Percentiles rank a stretch among this genome's conserved stretches.
These are phyloP conservation scores for Discoglossus pictus DNA, from an alignment of 2,797 vertebrate species.

Conservation along the genomic window DNA sequence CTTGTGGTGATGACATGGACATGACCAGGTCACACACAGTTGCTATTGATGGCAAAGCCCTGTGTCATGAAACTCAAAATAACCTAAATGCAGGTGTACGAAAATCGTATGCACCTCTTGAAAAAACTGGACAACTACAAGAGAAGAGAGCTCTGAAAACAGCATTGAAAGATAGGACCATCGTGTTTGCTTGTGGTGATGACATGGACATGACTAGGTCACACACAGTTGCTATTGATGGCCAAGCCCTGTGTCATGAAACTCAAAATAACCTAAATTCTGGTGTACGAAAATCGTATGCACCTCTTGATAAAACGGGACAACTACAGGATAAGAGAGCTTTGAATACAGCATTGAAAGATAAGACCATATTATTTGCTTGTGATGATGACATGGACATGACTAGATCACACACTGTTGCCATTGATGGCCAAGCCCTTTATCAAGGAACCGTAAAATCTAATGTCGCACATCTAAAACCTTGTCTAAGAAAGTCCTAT, in stretches of 20 bases:
- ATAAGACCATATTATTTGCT: conserved; percentile 31
- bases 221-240: conserved; percentile 80
- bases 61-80: too few relatives aligned
- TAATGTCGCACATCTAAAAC: too few relatives aligned
- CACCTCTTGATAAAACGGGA: too few relatives aligned
- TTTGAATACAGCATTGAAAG: neutral
- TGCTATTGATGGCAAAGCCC: conserved; percentile 1
- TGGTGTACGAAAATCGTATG: too few relatives aligned
- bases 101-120: too few relatives aligned
- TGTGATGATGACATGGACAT: conserved; percentile 49
- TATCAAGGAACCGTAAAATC: neutral
- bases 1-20: conserved; percentile 60
- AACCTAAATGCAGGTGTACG: too few relatives aligned
- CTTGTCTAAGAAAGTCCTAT: neutral
- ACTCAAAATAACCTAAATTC: too few relatives aligned
- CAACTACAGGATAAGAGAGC: neutral
- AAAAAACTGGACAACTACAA: too few relatives aligned
- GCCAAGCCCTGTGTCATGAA: too few relatives aligned
- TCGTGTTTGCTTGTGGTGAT: conserved; percentile 58
- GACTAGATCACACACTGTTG: conserved; percentile 42
- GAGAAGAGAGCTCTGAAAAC: too few relatives aligned
- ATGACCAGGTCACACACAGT: neutral
- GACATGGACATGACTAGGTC: conserved; percentile 88
- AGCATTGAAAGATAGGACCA: conserved; percentile 27
- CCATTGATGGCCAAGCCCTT: conserved; percentile 11